phyloP scores from a whole-genome alignment of 2,113 vertebrate genomes.

The Monarcha castaneiventris region DNA sequence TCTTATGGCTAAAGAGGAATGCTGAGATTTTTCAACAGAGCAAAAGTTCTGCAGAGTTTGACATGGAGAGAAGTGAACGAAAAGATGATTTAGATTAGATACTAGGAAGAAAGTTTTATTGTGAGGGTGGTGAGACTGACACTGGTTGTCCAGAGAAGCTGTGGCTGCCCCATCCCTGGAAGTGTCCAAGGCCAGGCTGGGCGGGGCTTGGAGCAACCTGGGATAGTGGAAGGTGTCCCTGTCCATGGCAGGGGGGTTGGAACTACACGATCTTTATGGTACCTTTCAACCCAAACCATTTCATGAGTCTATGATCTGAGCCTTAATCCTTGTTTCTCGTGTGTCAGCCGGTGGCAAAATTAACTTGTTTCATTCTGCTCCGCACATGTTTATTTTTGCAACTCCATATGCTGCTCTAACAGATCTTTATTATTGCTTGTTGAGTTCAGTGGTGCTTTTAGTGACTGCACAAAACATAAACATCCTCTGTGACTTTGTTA shows the following conservation, averaged over 20 bases:
- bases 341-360: background rate
- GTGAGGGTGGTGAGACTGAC: background rate
- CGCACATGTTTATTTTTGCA: constrained; percentile 1
- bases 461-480: background rate
- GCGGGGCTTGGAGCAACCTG: background rate
- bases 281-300: background rate
- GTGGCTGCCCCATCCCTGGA: background rate
- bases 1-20: background rate
- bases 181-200: too few species aligned
- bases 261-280: background rate
- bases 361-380: background rate
- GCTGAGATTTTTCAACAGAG: background rate
- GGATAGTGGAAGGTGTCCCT: background rate
- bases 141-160: background rate
- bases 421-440: constrained; percentile 16
- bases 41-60: background rate
- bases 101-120: background rate
- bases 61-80: fast-evolving
- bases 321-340: background rate
- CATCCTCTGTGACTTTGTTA: background rate
- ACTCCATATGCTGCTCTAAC: background rate
- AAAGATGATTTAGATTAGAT: background rate
- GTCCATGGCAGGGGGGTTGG: background rate
- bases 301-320: background rate
- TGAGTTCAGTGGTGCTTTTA: background rate